Evolutionary conservation across 2,113 vertebrate species (phyloP), one percentile per base, ranked within the genome.

Genomic region (Larimichthys crocea): DNA sequence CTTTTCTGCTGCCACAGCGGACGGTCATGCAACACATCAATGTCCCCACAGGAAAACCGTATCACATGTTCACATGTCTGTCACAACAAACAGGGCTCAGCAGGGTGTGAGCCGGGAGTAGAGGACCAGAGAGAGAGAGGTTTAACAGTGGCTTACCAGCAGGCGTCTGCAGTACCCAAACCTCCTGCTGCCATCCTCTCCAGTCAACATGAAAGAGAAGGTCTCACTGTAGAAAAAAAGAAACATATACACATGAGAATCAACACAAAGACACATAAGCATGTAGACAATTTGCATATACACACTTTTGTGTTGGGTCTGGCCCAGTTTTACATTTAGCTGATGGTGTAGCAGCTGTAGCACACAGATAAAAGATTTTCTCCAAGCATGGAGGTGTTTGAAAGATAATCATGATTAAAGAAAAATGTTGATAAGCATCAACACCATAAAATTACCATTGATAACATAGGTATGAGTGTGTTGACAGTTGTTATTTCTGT

Each of bases 191-290:
- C 98, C 98, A 12, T 99, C 98, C 93, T 99, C 98, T 79, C 98
- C 98, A 26, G 98, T 99, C 93, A 99, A 94, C 98, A 99, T 99
- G 91, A 99, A 99, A 85, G 98, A 99, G 93, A 99, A 99, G 60
- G 98, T 99, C 93, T 99, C 98, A 79, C 98, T 99, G 94, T 46
- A 90, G 94, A 91, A 90, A 92, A 84, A 84, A 81, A 76, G 29
- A 84, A 66, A 85, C 50, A 31, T 59, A 48, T 5, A 72, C 35
- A 78, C 62, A 76, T 67, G 16, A 78, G 16, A 70, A 69, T 71
- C 26, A 74, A 57, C 2, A 73, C 4, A 69, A 74, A 62, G 10
- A 64, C 26, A 35, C 3, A 53, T 19, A 55, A 5, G 20, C 17
- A 44, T 31, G 10, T 0, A 40, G 35, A 50, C 29, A 31, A 16